Evolutionary conservation across 2,888 invertebrate genomes (phyloP), one percentile per base, ranked within the genome.

Genomic region (Dermolepida albohirtum): DNA sequence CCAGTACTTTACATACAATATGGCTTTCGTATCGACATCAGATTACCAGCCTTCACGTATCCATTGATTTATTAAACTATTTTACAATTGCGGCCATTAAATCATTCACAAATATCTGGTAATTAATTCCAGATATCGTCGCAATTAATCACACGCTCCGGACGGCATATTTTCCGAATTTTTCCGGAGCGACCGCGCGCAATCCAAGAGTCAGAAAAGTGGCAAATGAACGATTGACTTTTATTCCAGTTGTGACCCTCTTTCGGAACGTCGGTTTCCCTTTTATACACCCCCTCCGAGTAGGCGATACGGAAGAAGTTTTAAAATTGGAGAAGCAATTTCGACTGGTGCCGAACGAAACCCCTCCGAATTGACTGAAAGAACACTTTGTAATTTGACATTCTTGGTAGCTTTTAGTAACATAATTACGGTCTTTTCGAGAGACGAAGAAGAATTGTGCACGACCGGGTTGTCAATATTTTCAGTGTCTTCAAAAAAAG

Each of bases 361-460:
- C 49, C 55, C 14, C 34, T 40, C 14, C 47, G 57, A 57, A 59
- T 76, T 57, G 64, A 67, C 65, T 69, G 34, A 65, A 71, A 55
- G 65, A 69, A 59, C 71, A 65, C 66, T 67, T 66, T 68, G 66
- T 70, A 68, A 70, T 64, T 78, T 78, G 77, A 74, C 78, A 77
- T 76, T 78, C 75, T 57, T 75, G 73, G 72, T 73, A 74, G 75
- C 78, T 76, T 73, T 75, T 70, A 73, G 78, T 77, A 75, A 76
- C 77, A 78, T 78, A 79, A 79, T 79, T 79, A 79, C 78, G 75
- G 75, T 77, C 79, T 80, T 79, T 79, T 77, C 77, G 77, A 75
- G 74, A 76, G 76, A 77, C 78, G 49, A 57, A 40, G 55, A 34
- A 62, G 43, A 40, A 55, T 40, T 57, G 11, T 22, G 22, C 12